Evolutionary conservation across 2,888 invertebrate species (phyloP).

Genomic region (Strigamia maritima): DNA sequence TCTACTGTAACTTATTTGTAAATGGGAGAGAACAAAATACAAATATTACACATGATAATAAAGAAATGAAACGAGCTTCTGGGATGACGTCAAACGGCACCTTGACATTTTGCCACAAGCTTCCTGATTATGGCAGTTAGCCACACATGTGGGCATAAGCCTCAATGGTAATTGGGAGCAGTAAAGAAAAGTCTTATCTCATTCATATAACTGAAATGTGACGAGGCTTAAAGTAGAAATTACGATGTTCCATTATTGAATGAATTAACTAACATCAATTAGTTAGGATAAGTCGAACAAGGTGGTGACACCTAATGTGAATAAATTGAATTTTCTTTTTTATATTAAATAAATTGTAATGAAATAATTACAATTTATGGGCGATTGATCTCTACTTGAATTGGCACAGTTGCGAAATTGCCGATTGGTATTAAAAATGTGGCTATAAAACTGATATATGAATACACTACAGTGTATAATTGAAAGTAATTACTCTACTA

Average conservation of each 20-base stretch:
- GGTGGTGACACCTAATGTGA: not conserved
- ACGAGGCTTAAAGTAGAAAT: too few species aligned
- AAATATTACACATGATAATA: not conserved
- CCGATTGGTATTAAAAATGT: not conserved
- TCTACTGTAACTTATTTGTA: not conserved
- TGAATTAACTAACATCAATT: not conserved
- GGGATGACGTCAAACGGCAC: constrained; percentile 32
- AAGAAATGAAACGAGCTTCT: not conserved
- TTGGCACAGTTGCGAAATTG: not conserved
- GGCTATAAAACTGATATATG: not conserved
- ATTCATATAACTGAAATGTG: not conserved
- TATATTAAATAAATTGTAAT: not conserved
- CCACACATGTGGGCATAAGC: not conserved
- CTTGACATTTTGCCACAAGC: constrained; percentile 30
- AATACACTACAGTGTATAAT: not conserved
- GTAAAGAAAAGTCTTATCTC: not conserved
- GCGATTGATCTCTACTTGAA: not conserved
- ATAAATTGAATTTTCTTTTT: not conserved
- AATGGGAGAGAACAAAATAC: not conserved
- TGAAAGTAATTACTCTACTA: not conserved
- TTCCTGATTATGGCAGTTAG: constrained; percentile 29
- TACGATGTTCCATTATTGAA: not conserved
- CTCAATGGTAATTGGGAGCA: not conserved
- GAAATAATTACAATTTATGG: not conserved
- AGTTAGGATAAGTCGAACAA: not conserved